Conservation (phyloP, 2,113 vertebrate species). For the Callospermophilus lateralis region DNA sequence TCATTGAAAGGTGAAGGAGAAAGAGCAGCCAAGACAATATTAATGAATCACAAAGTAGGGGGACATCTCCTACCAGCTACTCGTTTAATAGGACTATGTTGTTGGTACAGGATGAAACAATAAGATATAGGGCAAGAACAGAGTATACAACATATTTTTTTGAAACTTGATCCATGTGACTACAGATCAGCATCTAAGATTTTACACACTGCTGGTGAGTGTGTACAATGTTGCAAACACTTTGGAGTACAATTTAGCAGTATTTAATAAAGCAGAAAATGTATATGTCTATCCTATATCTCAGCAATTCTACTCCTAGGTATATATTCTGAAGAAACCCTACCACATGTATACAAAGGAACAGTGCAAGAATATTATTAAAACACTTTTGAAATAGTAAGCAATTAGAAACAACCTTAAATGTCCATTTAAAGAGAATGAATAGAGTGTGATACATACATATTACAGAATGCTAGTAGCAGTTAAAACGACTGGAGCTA, state of each 20-base stretch:
- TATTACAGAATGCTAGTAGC: not conserved
- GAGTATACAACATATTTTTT: no score
- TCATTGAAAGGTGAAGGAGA: slow-evolving; percentile 5
- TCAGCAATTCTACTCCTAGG: no score
- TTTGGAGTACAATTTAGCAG: no score
- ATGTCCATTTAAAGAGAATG: slow-evolving; percentile 25
- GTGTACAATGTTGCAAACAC: no score
- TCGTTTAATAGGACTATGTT: not conserved
- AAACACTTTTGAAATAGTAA: slow-evolving; percentile 50
- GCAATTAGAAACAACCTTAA: slow-evolving; percentile 32
- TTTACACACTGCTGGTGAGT: no score
- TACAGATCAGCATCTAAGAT: no score
- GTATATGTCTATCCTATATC: no score
- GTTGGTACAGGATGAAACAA: no score
- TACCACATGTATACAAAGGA: not conserved
- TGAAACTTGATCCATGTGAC: no score
- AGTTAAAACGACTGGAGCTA: slow-evolving; percentile 41
- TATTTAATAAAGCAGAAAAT: no score
- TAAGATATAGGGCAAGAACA: no score
- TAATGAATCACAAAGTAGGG: slow-evolving; percentile 23
- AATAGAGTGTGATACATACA: not conserved
- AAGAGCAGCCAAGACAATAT: slow-evolving; percentile 29
- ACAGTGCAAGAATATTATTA: not conserved
- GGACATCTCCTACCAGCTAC: not conserved
- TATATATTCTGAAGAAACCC: not conserved